Percentiles rank a stretch among this genome's conserved stretches.
Evolutionary conservation across 2,113 vertebrate genomes (phyloP).

Genomic region (Egretta garzetta): DNA sequence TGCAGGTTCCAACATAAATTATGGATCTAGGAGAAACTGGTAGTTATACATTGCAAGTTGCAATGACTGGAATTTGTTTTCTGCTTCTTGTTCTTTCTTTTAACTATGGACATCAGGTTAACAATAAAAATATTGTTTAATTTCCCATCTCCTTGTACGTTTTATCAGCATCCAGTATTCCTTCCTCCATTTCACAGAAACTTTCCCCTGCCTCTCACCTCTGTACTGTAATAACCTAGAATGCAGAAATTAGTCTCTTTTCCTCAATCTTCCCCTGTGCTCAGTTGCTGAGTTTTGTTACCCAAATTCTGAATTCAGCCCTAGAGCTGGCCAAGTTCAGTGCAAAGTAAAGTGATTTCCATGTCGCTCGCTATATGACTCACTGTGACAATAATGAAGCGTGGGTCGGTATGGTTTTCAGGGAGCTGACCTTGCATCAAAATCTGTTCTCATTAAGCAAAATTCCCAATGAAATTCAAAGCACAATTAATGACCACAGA

Average conservation of each 20-base stretch:
- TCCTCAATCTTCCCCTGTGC: not conserved
- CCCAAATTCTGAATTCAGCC: not conserved
- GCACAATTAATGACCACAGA: conserved; percentile 21
- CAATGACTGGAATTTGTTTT: not conserved
- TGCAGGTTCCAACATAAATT: conserved; percentile 43
- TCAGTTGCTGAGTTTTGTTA: not conserved
- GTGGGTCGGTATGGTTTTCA: not conserved
- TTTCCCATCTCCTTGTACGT: not conserved
- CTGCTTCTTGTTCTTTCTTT: not conserved
- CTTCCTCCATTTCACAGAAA: not conserved
- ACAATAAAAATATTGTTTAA: not conserved
- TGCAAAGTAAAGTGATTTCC: not conserved
- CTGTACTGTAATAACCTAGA: not conserved
- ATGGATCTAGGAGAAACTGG: conserved; percentile 27
- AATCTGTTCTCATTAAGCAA: conserved; percentile 21
- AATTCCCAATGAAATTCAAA: conserved; percentile 30
- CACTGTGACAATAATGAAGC: not conserved
- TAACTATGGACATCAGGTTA: not conserved
- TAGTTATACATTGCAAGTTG: not conserved
- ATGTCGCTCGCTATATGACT: not conserved
- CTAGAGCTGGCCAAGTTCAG: not conserved
- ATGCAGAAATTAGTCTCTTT: not conserved
- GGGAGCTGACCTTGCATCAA: conserved; percentile 10
- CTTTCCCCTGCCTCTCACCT: not conserved
- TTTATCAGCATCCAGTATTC: not conserved